Evolutionary conservation across 2,113 vertebrate genomes (phyloP), one percentile per base, ranked within the genome.

Genomic region (Morone chrysops): DNA sequence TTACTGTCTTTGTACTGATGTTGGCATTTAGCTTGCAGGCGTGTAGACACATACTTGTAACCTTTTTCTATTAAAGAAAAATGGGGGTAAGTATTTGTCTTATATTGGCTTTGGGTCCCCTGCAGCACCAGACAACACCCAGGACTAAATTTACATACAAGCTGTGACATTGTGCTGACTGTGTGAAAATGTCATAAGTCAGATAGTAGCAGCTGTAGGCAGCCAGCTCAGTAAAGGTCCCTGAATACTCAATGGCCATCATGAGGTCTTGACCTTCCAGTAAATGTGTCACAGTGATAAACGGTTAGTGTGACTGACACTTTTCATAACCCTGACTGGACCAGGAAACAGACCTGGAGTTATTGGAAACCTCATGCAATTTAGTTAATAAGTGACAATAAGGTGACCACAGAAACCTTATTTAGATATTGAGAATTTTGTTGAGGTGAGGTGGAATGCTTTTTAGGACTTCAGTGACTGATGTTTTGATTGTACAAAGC

Each of bases 261-360:
- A 84, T 10, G 65, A 81, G 89, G 90, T 84, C 85, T 20, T 73
- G 86, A 90, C 89, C 87, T 74, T 85, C 81, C 80, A 87, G 76
- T 91, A 85, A 90, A 91, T 79, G 76, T 90, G 88, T 92, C 91
- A 80, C 66, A 6, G 82, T 89, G 88, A 90, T 62, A 40, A 83
- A 87, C 67, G 71, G 67, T 69, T 20, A 67, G 80, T 70, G 71
- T 80, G 82, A 87, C 72, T 16, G 73, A 82, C 78, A 68, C 69
- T 51, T 79, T 71, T 17, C 61, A 38, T 0, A 36, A 68, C 11
- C 16, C 53, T 36, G 43, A 43, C 0, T 3, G 53, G 18, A 50
- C 4, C 22, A 70, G 47, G 41, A 81, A 80, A 65, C 56, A 53
- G 31, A 4, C 6, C 13, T 0, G 36, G 31, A 68, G 12, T 69